phyloP scores from a whole-genome alignment of 2,888 invertebrate genomes.

The Rhamphomyia laevipes region DNA sequence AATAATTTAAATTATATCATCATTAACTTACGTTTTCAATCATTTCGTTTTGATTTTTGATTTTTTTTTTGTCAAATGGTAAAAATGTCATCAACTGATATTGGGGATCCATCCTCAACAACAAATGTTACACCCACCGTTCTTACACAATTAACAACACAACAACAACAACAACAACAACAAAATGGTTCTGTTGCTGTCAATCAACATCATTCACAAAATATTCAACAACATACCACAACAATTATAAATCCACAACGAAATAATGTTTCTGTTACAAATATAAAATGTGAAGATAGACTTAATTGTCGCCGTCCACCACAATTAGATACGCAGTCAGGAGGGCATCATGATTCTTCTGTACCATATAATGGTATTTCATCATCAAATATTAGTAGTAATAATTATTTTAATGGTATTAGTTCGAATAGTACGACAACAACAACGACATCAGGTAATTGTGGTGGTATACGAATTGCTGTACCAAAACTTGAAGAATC shows the following conservation, averaged over 20 bases:
- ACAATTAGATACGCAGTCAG: constrained; percentile 18
- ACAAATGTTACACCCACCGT: neutral
- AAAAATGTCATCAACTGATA: neutral
- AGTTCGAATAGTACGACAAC: constrained; percentile 20
- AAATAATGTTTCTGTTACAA: constrained; percentile 63
- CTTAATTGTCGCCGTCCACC: constrained; percentile 8
- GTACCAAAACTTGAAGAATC: constrained; percentile 29
- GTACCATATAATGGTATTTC: neutral
- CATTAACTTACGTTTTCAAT: too few species aligned
- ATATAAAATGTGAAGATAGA: constrained; percentile 49
- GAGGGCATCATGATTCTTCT: constrained; percentile 5
- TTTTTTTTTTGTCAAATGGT: too few species aligned
- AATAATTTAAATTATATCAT: too few species aligned
- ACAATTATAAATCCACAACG: constrained; percentile 11
- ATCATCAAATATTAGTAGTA: neutral
- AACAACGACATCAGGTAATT: constrained; percentile 21
- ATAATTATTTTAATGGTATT: neutral
- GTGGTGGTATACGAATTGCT: constrained; percentile 23
- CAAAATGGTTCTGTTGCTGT: neutral
- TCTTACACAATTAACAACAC: too few species aligned
- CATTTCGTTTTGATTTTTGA: too few species aligned
- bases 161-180: neutral
- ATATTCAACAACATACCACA: neutral
- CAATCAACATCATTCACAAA: neutral
- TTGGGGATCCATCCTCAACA: neutral